Evolutionary conservation across 2,888 invertebrate genomes (phyloP), one percentile per base, ranked within the genome.

Genomic region (Melanargia galathea): DNA sequence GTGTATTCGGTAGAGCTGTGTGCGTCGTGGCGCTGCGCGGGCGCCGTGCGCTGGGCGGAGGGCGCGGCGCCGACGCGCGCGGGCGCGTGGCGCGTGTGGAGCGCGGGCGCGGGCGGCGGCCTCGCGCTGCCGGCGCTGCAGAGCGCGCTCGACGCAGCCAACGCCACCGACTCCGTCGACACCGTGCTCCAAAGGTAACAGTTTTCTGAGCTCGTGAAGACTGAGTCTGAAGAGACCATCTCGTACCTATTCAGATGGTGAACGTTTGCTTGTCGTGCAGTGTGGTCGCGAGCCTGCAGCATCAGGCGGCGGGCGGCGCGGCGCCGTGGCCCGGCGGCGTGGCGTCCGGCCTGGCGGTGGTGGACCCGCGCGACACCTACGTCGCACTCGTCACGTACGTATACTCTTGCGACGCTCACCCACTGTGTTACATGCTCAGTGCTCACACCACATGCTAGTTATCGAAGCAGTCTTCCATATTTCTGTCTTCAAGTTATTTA

Each of bases 351-450:
- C 89, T 95, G 38, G 93, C 94, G 46, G 93, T 93, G 55, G 92
- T 94, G 67, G 95, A 95, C 83, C 87, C 90, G 62, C 81, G 90
- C 71, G 95, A 95, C 75, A 91, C 93, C 48, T 95, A 95, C 84
- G 93, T 94, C 48, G 93, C 95, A 10, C 84, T 94, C 61, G 92
- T 94, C 68, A 94, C 93, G 95, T 95, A 80, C 90, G 93, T 11
- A 20, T 11, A 22, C 11, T 13, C 8, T 20, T 5, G 20, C 11
- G 11, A 11, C 4, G 8, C 7, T 43, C 16, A 4, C 43, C 43
- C 7, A 8, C 11, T n/a, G n/a, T n/a, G n/a, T n/a, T n/a, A n/a
- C n/a, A n/a, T n/a, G n/a, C n/a, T n/a, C n/a, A n/a, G n/a, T n/a
- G n/a, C n/a, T n/a, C n/a, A n/a, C n/a, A n/a, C n/a, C n/a, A n/a